Evolutionary conservation across 2,888 invertebrate species (phyloP), one percentile per base, ranked within the genome.

Genomic region (Tenthredo mesomela): DNA sequence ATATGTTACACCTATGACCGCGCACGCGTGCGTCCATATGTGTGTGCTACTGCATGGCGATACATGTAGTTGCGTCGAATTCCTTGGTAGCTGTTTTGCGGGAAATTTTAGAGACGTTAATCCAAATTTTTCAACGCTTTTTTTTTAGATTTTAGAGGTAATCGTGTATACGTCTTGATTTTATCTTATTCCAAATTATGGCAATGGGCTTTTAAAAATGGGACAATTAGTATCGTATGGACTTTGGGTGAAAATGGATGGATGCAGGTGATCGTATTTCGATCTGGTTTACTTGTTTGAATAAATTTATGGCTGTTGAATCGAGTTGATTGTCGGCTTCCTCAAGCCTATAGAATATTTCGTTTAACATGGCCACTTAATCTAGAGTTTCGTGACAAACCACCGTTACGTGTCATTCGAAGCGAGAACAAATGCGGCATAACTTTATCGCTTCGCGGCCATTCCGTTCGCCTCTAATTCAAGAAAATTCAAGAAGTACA

Each of bases 1-100:
- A 93, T 93, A 93, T 92, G 92, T 92, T 92, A 91, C 91, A 90
- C 90, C 90, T 90, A 91, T 88, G 89, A 82, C 88, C 89, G 88
- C 87, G 86, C 87, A 37, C 15, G 54, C 47, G 33, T 58, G 65
- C 47, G 43, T 18, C 50, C 6, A 37, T 37, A n/a, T 21, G 33
- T 80, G 43, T 75, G 40, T 37, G 2, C 50, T 9, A 77, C 29
- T 77, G 77, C 18, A 50, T n/a, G 54, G 77, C 61, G 61, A 61
- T 80, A 50, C 67, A 67, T 50, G 82, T 50, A 43, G 29, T 7
- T 29, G 40, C 67, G 2, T n/a, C n/a, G 67, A 70, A 61, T 61
- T 40, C 80, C 37, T 77, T 54, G 54, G 73, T 21, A 73, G 12
- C 25, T 43, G 5, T 73, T 43, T 43, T 50, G 50, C 25, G 18